phyloP scores from a whole-genome alignment of 2,888 invertebrate genomes.

The Herminia tarsipennalis region DNA sequence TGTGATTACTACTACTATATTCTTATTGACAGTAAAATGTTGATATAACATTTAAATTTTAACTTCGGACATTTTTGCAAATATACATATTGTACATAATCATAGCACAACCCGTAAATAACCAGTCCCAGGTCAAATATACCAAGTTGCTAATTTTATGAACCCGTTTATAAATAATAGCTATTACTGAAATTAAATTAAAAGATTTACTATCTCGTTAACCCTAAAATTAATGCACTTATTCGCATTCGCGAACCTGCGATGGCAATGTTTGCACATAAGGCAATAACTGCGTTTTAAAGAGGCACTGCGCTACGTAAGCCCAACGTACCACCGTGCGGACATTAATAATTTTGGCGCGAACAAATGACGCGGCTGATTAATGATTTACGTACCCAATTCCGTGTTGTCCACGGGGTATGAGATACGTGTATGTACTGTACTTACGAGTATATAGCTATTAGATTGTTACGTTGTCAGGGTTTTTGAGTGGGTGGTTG shows the following conservation, averaged over 20 bases:
- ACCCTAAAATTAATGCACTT: slow-evolving; percentile 12
- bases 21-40: no score
- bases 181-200: neutral
- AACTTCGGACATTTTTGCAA: no score
- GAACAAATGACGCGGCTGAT: slow-evolving; percentile 83
- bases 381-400: slow-evolving; percentile 82
- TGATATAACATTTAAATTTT: no score
- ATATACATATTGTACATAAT: no score
- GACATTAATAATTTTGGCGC: slow-evolving; percentile 81
- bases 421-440: slow-evolving; percentile 35
- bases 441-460: slow-evolving; percentile 10
- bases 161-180: no score
- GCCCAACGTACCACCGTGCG: slow-evolving; percentile 57
- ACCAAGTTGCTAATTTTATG: no score
- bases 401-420: slow-evolving; percentile 65
- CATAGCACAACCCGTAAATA: no score
- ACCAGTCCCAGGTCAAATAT: no score
- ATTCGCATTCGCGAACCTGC: slow-evolving; percentile 24
- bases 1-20: no score
- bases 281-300: slow-evolving; percentile 69
- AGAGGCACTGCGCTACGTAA: slow-evolving; percentile 61
- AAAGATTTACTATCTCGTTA: slow-evolving; percentile 2
- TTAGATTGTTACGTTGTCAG: slow-evolving; percentile 17
- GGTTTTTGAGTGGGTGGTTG: neutral
- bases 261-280: slow-evolving; percentile 42